Conservation (phyloP, 2,797 vertebrate species). For the Eospalax fontanierii region DNA sequence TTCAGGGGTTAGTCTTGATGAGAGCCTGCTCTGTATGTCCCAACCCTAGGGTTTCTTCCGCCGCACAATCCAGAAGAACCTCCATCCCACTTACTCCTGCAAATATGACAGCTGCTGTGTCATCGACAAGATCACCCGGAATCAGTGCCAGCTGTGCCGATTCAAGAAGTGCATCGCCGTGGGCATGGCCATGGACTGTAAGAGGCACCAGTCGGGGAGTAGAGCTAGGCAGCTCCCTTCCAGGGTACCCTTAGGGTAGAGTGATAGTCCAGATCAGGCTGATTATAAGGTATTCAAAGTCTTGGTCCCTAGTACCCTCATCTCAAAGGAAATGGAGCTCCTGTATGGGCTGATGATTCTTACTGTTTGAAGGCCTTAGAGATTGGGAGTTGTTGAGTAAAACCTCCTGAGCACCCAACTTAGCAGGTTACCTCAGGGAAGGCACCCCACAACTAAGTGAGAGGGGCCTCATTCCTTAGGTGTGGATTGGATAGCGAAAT, state of each 20-base stretch:
- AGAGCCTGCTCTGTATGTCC: neutral
- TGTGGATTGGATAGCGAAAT: neutral
- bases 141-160: constrained; percentile 99
- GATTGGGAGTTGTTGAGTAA: neutral
- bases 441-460: neutral
- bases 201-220: constrained; percentile 84
- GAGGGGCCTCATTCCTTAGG: neutral
- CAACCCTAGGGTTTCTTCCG: constrained; percentile 96
- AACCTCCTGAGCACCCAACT: neutral
- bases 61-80: constrained; percentile 99
- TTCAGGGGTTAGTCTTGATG: neutral
- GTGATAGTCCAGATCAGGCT: neutral
- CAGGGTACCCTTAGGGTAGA: neutral
- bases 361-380: neutral
- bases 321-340: neutral
- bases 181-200: constrained; percentile 99
- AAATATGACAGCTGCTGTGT: constrained; percentile 99
- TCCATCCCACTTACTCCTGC: constrained; percentile 98
- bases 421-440: neutral
- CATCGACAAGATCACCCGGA: constrained; percentile 99
- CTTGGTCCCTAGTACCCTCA: neutral
- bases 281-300: neutral
- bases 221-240: neutral
- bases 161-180: constrained; percentile 99
- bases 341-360: neutral